Evolutionary conservation across 2,888 invertebrate species (phyloP), one percentile per base, ranked within the genome.

Genomic region (Chouioia cunea): DNA sequence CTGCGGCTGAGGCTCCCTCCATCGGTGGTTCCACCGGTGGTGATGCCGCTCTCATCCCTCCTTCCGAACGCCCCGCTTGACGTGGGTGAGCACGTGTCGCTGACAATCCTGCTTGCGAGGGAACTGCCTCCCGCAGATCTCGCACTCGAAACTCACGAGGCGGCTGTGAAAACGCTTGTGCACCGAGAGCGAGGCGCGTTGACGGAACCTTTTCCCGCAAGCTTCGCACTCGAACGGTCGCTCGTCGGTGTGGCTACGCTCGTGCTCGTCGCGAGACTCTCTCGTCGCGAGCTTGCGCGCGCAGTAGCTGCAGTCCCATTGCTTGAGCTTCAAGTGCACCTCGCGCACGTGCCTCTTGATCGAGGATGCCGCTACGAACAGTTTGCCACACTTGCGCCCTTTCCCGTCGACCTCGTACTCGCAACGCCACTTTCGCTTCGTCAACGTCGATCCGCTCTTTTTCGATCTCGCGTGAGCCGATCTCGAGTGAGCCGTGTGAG

Each of bases 21-120:
- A 6, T 80, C 80, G n/a, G 79, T 90, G 90, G 73, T 87, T 87
- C 48, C 87, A 85, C 75, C 83, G 81, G 79, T 90, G 90, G 3
- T 54, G 20, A 64, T 70, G 73, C 70, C 16, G 70, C 27, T 27
- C 3, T 27, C 27, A 3, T 6, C 27, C 4, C 6, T 65, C 16
- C 70, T 73, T 15, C 73, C 48, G 77, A 89, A 89, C 54, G 85
- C 86, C 86, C 76, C 88, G 86, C 62, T 88, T 87, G 1, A 87
- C 87, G 78, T 89, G 89, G 1, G 71, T 74, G 50, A 69, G 82
- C 56, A 82, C 80, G 79, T 90, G 89, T 4, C 87, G 81, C 47
- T 79, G 70, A 59, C 89, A 78, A 54, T 87, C 86, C 73, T 87
- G 84, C 52, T 85, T 85, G 83, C 88, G 87, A 2, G 86, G 80